These are phyloP conservation scores for Myotis myotis DNA, from an alignment of 2,797 vertebrate species.

Conservation along the genomic window DNA sequence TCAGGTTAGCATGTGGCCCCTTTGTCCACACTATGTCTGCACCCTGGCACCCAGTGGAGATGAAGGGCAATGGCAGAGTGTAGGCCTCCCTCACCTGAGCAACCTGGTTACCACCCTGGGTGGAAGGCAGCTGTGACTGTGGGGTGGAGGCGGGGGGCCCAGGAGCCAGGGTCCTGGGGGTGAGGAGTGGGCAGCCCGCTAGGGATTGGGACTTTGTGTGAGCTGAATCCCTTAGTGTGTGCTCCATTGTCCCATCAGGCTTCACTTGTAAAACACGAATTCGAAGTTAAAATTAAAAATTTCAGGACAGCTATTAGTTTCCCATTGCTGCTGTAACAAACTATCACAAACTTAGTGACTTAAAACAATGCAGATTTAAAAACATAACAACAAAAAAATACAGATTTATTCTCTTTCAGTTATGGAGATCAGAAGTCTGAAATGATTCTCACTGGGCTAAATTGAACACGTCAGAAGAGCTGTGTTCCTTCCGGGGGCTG, in stretches of 20 bases:
- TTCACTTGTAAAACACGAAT: background rate
- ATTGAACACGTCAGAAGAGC: background rate
- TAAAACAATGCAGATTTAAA: background rate
- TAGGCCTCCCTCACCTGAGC: background rate
- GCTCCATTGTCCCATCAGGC: background rate
- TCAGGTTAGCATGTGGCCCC: too few species aligned
- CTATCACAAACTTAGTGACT: background rate
- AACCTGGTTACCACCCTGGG: background rate
- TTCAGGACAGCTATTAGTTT: slow-evolving; percentile 18
- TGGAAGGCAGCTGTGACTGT: background rate
- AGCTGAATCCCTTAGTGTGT: background rate
- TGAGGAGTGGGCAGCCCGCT: background rate
- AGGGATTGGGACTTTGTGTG: background rate
- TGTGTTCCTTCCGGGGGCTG: background rate
- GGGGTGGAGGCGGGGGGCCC: background rate
- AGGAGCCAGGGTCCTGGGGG: background rate
- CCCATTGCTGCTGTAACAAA: background rate
- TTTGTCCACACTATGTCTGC: background rate
- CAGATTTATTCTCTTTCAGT: background rate
- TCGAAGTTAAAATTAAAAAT: background rate
- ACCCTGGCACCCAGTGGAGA: background rate
- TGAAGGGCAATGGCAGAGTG: background rate
- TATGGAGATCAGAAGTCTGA: background rate
- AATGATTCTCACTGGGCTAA: background rate
- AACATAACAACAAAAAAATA: too few species aligned